A percentile compares a stretch with the other conserved stretches of the same genome.
phyloP scores from a whole-genome alignment of 2,797 vertebrate species.

The Paratrypauchen microcephalus region DNA sequence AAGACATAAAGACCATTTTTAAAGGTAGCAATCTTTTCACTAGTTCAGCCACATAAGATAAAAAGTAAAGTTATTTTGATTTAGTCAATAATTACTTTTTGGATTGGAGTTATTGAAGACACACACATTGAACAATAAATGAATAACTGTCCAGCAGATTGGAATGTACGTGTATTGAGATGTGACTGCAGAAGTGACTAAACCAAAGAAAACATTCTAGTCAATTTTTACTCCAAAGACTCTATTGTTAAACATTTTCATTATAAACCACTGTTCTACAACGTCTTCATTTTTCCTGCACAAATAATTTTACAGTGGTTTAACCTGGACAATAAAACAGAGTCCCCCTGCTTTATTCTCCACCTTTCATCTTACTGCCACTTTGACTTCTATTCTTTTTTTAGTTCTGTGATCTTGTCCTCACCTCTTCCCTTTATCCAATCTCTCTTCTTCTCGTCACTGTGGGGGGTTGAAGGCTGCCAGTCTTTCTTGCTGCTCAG shows the following conservation, averaged over 20 bases:
- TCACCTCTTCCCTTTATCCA: conserved; percentile 11
- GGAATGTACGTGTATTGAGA: not conserved
- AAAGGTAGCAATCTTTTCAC: too few relatives aligned
- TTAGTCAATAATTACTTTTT: too few relatives aligned
- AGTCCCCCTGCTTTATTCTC: conserved; percentile 19
- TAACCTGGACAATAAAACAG: conserved; percentile 23
- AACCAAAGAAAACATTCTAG: too few relatives aligned
- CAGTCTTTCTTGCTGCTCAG: conserved; percentile 43
- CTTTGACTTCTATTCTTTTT: conserved; percentile 15
- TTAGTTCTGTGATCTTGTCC: conserved; percentile 11
- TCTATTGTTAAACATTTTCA: not conserved
- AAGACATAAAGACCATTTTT: too few relatives aligned
- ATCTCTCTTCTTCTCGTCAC: conserved; percentile 29
- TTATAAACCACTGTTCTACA: not conserved
- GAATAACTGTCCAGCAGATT: not conserved
- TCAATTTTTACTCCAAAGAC: not conserved
- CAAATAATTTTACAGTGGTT: conserved; percentile 14
- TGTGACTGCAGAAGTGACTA: too few relatives aligned
- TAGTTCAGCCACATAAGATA: too few relatives aligned
- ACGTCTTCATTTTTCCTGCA: conserved; percentile 23
- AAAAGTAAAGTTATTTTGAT: too few relatives aligned
- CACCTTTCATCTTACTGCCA: conserved; percentile 41
- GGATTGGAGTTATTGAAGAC: not conserved
- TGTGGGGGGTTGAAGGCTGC: conserved; percentile 46
- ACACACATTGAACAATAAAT: too few relatives aligned